Base-by-base conservation (phyloP, 30 jellyfish, hydroid and myxozoan genomes). In the Aurelia aurita region DNA sequence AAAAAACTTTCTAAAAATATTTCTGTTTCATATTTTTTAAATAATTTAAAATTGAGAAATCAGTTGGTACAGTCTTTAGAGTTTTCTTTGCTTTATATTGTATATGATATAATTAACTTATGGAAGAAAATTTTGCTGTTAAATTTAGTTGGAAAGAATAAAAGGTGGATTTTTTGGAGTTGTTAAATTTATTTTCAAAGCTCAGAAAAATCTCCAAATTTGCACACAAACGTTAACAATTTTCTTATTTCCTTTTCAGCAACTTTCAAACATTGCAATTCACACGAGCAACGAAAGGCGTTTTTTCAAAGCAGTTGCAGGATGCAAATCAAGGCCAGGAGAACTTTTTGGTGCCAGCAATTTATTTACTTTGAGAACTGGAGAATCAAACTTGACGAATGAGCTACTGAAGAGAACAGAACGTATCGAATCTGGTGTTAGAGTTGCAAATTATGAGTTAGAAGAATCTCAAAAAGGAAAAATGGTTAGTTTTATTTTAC, bases 291-390 rank as follows among this genome's bases (percentile, higher is more conserved):
- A 81, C 79, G 98, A 91, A 70, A 59, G 93, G 16, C 86, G 98
- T 0, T 72, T 62, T 39, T 91, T 91, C 82, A 84, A 49, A 23
- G 96, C 89, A 10, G 98, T 91, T 18, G 91, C 94, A 5, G 96
- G 96, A 28, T 32, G 79, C 68, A 78, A 46, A 60, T n/a, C 86
- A 43, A 69, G 44, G 54, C 87, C 62, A 26, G 98, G 98, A 16
- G 96, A 91, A 67, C 87, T 91, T 19, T 91, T 91, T 70, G 98
- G 98, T 60, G 13, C 85, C 18, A 31, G 49, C 35, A 91, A 91
- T 59, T 45, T 91, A 44, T 84, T 91, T 54, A 28, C 55, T 39
- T 28, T 85, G 47, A 58, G 96, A 53, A 62, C 31, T 22, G 82
- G 75, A 7, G 90, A 73, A 20, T 39, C 89, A 11, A 69, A 58